Conservation (phyloP, 2,113 vertebrate species). For the Dryoscopus gambensis region DNA sequence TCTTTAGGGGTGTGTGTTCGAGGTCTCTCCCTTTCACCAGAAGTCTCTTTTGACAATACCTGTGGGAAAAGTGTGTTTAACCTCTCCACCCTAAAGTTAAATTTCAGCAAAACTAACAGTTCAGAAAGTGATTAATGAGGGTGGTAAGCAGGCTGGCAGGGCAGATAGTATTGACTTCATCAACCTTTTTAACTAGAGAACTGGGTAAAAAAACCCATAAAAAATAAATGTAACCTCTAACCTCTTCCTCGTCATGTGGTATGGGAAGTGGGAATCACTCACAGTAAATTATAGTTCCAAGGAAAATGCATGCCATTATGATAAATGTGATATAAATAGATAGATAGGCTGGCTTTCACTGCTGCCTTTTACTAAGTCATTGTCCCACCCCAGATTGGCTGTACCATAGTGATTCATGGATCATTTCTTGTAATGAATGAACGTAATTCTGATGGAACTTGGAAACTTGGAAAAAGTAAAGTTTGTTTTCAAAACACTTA, state of each 20-base stretch:
- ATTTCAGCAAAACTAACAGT: not conserved
- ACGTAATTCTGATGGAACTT: not conserved
- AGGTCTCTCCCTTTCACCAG: not conserved
- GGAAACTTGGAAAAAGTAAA: not conserved
- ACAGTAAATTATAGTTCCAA: not conserved
- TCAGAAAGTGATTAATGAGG: conserved; percentile 27
- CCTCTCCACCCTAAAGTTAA: not conserved
- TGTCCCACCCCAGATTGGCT: not conserved
- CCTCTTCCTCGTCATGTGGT: not conserved
- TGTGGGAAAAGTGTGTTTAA: not conserved
- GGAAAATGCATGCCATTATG: not conserved
- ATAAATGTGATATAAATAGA: not conserved
- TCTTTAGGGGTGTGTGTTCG: not conserved
- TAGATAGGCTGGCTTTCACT: not conserved
- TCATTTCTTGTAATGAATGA: not conserved
- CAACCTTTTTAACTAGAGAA: not conserved
- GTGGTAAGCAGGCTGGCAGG: not conserved
- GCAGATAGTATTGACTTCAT: not conserved
- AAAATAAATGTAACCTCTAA: not conserved
- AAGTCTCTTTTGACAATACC: not conserved
- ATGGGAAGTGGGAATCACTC: not conserved
- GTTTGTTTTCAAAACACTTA: not conserved
- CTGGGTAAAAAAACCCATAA: not conserved
- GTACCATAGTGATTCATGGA: not conserved
- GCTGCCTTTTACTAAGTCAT: not conserved